These are phyloP conservation scores for Pitangus sulphuratus DNA, from an alignment of 2,797 vertebrate species.

Conservation along the genomic window DNA sequence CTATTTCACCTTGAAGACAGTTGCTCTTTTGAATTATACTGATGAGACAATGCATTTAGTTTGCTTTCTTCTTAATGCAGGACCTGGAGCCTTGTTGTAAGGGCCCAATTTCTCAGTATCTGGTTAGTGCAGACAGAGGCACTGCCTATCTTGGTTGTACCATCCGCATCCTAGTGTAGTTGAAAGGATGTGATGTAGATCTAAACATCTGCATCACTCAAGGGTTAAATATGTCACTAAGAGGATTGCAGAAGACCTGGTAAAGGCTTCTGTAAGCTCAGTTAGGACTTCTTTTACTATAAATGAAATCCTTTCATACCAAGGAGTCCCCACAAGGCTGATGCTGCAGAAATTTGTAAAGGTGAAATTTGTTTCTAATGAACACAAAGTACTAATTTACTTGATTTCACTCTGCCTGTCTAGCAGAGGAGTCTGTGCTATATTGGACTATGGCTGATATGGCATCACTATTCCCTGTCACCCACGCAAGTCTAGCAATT, in stretches of 20 bases:
- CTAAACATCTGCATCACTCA: background rate
- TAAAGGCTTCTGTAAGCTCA: background rate
- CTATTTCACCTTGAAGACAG: background rate
- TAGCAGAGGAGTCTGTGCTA: background rate
- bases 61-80: background rate
- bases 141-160: background rate
- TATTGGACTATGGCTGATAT: background rate
- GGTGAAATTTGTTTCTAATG: background rate
- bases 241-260: background rate
- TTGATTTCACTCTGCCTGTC: background rate
- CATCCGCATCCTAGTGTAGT: background rate
- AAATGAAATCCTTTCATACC: background rate
- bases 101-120: fast-evolving
- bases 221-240: background rate
- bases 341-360: background rate
- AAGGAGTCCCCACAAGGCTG: background rate
- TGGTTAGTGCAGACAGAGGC: background rate
- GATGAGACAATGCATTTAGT: background rate
- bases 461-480: constrained; percentile 13
- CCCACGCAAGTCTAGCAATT: constrained; percentile 53
- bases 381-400: background rate
- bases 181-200: background rate
- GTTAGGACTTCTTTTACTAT: background rate
- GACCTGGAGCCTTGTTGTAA: background rate
- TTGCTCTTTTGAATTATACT: background rate